phyloP scores from a whole-genome alignment of 1,140 invertebrate species.

The Eulimnadia texana region DNA sequence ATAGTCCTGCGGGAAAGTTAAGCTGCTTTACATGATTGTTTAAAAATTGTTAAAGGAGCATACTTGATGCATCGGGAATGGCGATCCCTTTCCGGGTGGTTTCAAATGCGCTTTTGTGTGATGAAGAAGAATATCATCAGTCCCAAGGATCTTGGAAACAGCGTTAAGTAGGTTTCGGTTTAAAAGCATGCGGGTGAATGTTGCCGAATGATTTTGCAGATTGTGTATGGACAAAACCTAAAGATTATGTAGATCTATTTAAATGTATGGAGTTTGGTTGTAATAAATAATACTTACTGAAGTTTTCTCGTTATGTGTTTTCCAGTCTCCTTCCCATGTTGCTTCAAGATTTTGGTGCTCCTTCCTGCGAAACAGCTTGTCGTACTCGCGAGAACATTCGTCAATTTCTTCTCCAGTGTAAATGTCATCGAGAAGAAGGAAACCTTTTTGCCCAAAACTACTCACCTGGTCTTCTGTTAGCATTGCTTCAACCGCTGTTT shows the following conservation, averaged over 20 bases:
- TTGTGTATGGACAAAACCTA: slow-evolving; percentile 40
- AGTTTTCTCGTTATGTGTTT: background rate
- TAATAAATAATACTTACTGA: slow-evolving; percentile 1
- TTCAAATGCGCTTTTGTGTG: slow-evolving; percentile 48
- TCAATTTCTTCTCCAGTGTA: slow-evolving; percentile 32
- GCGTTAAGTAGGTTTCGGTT: slow-evolving; percentile 39
- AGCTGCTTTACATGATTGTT: background rate
- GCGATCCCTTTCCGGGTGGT: slow-evolving; percentile 42
- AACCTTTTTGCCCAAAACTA: slow-evolving; percentile 37
- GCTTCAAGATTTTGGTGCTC: slow-evolving; percentile 30
- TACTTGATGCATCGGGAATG: slow-evolving; percentile 43
- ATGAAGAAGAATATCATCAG: slow-evolving; percentile 40
- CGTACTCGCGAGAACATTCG: slow-evolving; percentile 32
- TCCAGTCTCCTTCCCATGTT: slow-evolving; percentile 33
- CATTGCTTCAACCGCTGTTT: too few relatives aligned
- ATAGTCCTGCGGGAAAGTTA: slow-evolving; percentile 35
- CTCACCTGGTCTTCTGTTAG: slow-evolving; percentile 32
- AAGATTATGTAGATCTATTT: too few relatives aligned
- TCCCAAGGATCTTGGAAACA: slow-evolving; percentile 40
- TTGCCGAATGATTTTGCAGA: slow-evolving; percentile 40
- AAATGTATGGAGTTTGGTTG: background rate
- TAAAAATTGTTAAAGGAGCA: background rate
- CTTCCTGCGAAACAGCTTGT: slow-evolving; percentile 33
- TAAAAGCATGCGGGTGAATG: slow-evolving; percentile 38
- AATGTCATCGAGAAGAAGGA: slow-evolving; percentile 32